These are phyloP conservation scores for Colletes collaris DNA, from an alignment of 2,888 invertebrate genomes.

Conservation along the genomic window DNA sequence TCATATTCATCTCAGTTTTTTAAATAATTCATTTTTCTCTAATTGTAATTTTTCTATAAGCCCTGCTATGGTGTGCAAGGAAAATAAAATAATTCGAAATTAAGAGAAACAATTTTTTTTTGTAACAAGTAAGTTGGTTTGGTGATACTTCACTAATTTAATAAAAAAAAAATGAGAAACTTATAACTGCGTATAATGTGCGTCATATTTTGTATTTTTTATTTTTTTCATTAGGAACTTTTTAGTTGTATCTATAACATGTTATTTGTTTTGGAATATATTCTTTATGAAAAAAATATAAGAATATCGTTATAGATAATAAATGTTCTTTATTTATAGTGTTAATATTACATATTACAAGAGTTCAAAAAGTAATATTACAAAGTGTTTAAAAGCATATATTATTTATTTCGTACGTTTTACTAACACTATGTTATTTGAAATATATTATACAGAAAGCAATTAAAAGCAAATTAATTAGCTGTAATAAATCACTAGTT, in stretches of 20 bases:
- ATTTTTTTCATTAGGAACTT: constrained; percentile 30
- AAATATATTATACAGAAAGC: constrained; percentile 10
- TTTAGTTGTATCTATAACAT: constrained; percentile 33
- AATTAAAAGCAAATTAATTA: constrained; percentile 13
- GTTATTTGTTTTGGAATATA: constrained; percentile 55
- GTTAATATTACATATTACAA: constrained; percentile 9
- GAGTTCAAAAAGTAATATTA: constrained; percentile 20
- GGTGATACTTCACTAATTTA: constrained; percentile 50
- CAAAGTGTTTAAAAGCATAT: background rate
- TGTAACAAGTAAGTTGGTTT: constrained; percentile 49
- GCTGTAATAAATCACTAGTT: constrained; percentile 2
- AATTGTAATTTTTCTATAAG: constrained; percentile 70
- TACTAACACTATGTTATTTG: constrained; percentile 5
- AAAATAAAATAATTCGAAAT: constrained; percentile 69
- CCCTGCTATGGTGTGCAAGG: constrained; percentile 57
- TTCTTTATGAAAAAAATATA: constrained; percentile 54
- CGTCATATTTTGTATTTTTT: constrained; percentile 45
- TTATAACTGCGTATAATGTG: constrained; percentile 38
- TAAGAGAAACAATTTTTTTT: constrained; percentile 55
- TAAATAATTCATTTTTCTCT: constrained; percentile 48
- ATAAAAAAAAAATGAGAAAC: constrained; percentile 50
- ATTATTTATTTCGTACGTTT: constrained; percentile 12
- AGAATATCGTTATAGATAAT: constrained; percentile 47
- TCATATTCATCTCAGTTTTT: constrained; percentile 36
- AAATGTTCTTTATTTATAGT: constrained; percentile 41